Conservation (phyloP, 2,797 vertebrate species). For the Austrolebias charrua region DNA sequence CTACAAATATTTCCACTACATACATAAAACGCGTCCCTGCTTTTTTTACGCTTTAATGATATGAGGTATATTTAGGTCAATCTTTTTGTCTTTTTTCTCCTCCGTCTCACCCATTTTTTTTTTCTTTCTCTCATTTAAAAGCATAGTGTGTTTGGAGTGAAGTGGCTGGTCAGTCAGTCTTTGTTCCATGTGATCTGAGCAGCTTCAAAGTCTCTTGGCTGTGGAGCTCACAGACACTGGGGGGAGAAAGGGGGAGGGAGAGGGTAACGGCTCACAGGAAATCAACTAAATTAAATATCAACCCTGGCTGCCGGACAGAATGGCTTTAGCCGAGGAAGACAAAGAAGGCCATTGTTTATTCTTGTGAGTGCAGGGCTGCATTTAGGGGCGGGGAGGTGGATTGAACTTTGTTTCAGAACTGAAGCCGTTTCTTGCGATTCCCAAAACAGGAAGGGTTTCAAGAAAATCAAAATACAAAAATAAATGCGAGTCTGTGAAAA, state of each 20-base stretch:
- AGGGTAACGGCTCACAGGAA: conserved; percentile 60
- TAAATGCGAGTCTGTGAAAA: conserved; percentile 61
- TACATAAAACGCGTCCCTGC: conserved; percentile 85
- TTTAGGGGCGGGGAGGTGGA: conserved; percentile 43
- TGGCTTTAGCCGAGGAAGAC: conserved; percentile 80
- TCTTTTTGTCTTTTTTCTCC: conserved; percentile 70
- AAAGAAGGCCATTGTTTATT: conserved; percentile 78
- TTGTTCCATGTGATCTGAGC: conserved; percentile 78
- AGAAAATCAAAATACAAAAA: not conserved
- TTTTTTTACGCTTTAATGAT: conserved; percentile 81
- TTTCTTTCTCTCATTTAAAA: conserved; percentile 67
- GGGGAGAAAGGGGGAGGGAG: conserved; percentile 1
- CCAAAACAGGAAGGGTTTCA: conserved; percentile 24
- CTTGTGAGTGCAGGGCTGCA: conserved; percentile 74
- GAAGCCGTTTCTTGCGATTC: conserved; percentile 47
- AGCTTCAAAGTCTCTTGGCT: conserved; percentile 77
- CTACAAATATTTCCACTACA: conserved; percentile 93
- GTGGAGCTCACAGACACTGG: conserved; percentile 67
- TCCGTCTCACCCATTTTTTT: conserved; percentile 39
- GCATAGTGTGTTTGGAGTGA: conserved; percentile 80
- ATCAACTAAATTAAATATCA: conserved; percentile 76
- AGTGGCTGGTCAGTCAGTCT: conserved; percentile 75
- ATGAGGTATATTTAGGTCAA: conserved; percentile 88
- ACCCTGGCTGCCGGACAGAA: conserved; percentile 74
- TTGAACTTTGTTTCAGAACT: conserved; percentile 36